Percentiles rank a stretch among this genome's conserved stretches.
phyloP scores from a whole-genome alignment of 2,888 invertebrate species.

The Galeopsomyia nigrocyanea region DNA sequence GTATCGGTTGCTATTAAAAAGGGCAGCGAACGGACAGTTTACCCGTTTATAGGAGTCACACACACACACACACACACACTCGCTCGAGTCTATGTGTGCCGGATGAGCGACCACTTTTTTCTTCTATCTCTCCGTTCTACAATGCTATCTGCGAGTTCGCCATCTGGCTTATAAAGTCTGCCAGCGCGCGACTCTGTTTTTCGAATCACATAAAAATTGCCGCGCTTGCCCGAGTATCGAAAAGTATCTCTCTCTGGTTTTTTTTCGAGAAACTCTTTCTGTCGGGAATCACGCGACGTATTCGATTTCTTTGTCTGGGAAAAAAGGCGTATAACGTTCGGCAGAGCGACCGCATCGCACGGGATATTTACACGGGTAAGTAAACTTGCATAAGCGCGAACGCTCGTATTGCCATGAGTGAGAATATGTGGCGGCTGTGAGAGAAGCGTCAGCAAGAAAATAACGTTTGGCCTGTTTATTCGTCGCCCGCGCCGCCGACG shows the following conservation, averaged over 20 bases:
- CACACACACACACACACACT: too few species aligned
- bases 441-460: conserved; percentile 10
- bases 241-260: neutral
- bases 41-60: too few species aligned
- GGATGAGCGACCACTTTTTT: too few species aligned
- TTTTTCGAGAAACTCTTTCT: neutral
- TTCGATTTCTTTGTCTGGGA: conserved; percentile 15
- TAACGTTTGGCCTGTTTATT: conserved; percentile 1
- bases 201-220: too few species aligned
- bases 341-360: conserved; percentile 7
- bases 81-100: too few species aligned
- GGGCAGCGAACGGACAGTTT: neutral
- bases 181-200: too few species aligned
- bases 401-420: conserved; percentile 27
- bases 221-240: too few species aligned
- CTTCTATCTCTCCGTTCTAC: too few species aligned
- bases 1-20: conserved; percentile 8
- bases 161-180: too few species aligned
- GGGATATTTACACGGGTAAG: conserved; percentile 32
- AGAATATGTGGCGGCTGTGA: neutral
- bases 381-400: conserved; percentile 34
- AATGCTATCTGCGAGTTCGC: too few species aligned
- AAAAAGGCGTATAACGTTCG: conserved; percentile 9
- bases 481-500: too few species aligned
- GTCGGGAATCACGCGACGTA: neutral